Conservation (phyloP, 1,140 invertebrate genomes). For the Glomeris maerens region DNA sequence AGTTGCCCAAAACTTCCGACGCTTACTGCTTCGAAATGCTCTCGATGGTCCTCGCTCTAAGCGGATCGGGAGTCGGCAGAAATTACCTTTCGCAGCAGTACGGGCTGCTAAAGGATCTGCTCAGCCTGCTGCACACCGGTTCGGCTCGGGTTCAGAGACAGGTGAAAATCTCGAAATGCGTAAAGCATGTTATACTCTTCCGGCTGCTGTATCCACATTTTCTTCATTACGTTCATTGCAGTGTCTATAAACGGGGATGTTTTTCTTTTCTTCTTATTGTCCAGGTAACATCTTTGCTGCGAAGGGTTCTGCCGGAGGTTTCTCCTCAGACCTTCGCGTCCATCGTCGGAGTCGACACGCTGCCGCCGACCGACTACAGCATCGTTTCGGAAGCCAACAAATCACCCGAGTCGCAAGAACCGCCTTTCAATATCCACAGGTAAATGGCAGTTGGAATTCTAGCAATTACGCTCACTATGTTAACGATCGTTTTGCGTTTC, state of each 20-base stretch:
- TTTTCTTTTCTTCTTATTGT: constrained; percentile 11
- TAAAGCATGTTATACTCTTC: constrained; percentile 1
- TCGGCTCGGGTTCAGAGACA: constrained; percentile 87
- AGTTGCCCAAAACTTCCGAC: constrained; percentile 43
- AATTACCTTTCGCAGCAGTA: constrained; percentile 78
- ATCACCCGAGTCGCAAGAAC: constrained; percentile 31
- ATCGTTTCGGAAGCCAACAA: constrained; percentile 31
- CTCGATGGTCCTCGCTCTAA: constrained; percentile 81
- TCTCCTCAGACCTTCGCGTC: constrained; percentile 37
- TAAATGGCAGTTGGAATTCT: constrained; percentile 17
- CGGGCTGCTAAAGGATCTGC: constrained; percentile 63
- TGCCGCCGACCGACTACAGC: constrained; percentile 64
- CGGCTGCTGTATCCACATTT: neutral
- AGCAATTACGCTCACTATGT: neutral
- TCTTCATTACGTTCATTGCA: neutral
- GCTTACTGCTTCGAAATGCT: constrained; percentile 97
- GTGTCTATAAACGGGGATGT: neutral
- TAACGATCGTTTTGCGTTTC: constrained; percentile 19
- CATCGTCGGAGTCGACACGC: constrained; percentile 46
- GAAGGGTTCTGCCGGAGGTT: constrained; percentile 71
- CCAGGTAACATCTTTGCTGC: constrained; percentile 55
- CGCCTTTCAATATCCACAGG: constrained; percentile 42
- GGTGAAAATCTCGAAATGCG: constrained; percentile 32
- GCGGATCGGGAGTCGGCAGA: constrained; percentile 76
- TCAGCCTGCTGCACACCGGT: constrained; percentile 79